Conservation (phyloP, 2,113 vertebrate species). For the Lycaon pictus region DNA sequence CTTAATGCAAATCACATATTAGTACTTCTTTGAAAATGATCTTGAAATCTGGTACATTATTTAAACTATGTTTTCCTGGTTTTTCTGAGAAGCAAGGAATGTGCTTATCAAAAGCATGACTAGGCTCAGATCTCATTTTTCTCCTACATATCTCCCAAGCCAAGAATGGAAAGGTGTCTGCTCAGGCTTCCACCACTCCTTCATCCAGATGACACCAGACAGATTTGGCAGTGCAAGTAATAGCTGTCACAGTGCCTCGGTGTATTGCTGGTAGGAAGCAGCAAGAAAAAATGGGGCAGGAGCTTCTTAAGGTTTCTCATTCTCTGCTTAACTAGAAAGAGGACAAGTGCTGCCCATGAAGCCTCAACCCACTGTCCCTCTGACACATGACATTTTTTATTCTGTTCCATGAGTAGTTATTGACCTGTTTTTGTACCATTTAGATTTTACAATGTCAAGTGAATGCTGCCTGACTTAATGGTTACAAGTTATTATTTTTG, state of each 20-base stretch:
- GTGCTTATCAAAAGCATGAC: neutral
- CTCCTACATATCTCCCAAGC: neutral
- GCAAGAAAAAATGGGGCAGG: neutral
- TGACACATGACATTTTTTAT: neutral
- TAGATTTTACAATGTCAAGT: neutral
- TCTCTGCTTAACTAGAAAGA: neutral
- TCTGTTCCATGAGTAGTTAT: neutral
- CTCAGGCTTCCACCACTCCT: neutral
- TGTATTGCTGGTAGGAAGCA: neutral
- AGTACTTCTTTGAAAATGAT: neutral
- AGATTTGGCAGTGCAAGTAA: neutral
- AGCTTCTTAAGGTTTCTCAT: neutral
- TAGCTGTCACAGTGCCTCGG: neutral
- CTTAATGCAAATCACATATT: neutral
- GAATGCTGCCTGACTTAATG: neutral
- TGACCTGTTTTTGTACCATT: neutral
- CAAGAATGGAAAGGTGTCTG: neutral
- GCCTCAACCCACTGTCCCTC: neutral
- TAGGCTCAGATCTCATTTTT: neutral
- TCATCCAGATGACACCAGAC: neutral
- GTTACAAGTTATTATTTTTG: neutral
- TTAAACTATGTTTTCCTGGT: neutral
- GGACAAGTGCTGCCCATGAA: neutral
- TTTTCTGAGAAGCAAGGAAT: neutral
- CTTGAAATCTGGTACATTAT: neutral